Percentiles rank a stretch among this genome's conserved stretches.
phyloP scores from a whole-genome alignment of 1,140 invertebrate genomes.

The Oedothorax gibbosus region DNA sequence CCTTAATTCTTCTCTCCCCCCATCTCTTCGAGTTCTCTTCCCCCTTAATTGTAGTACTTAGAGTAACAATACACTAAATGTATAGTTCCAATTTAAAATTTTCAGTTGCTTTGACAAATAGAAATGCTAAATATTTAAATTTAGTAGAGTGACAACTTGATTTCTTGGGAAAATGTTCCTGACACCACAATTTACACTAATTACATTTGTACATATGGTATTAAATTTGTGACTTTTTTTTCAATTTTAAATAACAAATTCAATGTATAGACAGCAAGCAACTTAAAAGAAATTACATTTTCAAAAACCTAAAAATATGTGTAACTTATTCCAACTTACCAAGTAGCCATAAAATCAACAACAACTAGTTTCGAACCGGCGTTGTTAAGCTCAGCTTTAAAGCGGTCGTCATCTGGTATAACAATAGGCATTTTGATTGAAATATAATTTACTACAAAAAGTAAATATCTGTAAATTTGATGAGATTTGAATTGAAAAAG shows the following conservation, averaged over 20 bases:
- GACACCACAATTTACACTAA: too few relatives aligned
- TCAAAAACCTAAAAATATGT: not conserved
- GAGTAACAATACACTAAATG: too few relatives aligned
- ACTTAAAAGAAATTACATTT: not conserved
- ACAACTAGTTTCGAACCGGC: slow-evolving; percentile 91
- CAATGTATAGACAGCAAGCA: not conserved
- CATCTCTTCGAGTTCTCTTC: too few relatives aligned
- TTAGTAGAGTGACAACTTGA: too few relatives aligned
- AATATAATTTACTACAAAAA: not conserved
- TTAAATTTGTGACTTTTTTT: not conserved
- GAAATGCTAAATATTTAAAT: too few relatives aligned
- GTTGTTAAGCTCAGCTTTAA: slow-evolving; percentile 81
- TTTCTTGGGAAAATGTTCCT: too few relatives aligned
- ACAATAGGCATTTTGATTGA: slow-evolving; percentile 64
- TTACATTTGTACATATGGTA: too few relatives aligned
- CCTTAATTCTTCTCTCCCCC: too few relatives aligned
- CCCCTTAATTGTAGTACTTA: too few relatives aligned
- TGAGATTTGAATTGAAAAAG: not conserved
- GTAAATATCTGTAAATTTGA: not conserved
- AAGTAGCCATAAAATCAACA: slow-evolving; percentile 92
- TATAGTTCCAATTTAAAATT: too few relatives aligned
- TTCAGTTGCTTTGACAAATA: too few relatives aligned
- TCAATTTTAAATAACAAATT: not conserved
- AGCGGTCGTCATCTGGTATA: slow-evolving; percentile 81
- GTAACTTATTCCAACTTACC: slow-evolving; percentile 73